Evolutionary conservation across 2,797 vertebrate genomes (phyloP).

Genomic region (Chaunax sp.): DNA sequence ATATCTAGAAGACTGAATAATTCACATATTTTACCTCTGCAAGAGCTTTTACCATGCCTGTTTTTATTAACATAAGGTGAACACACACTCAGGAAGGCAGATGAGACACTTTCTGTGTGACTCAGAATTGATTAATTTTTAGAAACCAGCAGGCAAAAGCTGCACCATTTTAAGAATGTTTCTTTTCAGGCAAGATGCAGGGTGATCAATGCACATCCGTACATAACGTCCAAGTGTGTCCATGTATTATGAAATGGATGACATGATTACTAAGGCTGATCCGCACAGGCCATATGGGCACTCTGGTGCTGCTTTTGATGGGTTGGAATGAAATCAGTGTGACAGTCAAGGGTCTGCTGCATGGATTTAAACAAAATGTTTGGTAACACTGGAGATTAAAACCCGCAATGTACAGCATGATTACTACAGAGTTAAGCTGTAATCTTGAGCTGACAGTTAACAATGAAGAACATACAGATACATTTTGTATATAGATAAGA

Average conservation of each 20-base stretch:
- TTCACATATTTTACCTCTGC: conserved; percentile 31
- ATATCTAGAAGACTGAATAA: conserved; percentile 42
- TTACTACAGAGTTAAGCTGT: no score
- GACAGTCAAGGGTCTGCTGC: conserved; percentile 32
- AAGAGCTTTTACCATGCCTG: conserved; percentile 28
- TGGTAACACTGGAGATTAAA: background rate
- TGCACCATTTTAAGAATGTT: conserved; percentile 17
- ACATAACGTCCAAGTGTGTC: conserved; percentile 31
- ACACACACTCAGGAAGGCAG: conserved; percentile 34
- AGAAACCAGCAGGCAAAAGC: conserved; percentile 41
- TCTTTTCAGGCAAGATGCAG: background rate
- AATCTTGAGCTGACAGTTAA: no score
- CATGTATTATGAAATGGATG: conserved; percentile 50
- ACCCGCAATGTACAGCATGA: background rate
- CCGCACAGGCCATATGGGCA: conserved; percentile 35
- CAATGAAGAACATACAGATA: no score
- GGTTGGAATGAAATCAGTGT: conserved; percentile 34
- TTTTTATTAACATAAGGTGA: conserved; percentile 61
- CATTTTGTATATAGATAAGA: no score
- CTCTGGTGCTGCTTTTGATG: conserved; percentile 42
- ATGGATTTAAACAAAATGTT: conserved; percentile 12
- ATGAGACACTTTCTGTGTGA: conserved; percentile 58
- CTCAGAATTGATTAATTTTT: conserved; percentile 49
- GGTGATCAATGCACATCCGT: conserved; percentile 43
- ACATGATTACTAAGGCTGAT: conserved; percentile 45